These are phyloP conservation scores for Irena cyanogastra DNA, from an alignment of 2,113 vertebrate species.

Conservation along the genomic window DNA sequence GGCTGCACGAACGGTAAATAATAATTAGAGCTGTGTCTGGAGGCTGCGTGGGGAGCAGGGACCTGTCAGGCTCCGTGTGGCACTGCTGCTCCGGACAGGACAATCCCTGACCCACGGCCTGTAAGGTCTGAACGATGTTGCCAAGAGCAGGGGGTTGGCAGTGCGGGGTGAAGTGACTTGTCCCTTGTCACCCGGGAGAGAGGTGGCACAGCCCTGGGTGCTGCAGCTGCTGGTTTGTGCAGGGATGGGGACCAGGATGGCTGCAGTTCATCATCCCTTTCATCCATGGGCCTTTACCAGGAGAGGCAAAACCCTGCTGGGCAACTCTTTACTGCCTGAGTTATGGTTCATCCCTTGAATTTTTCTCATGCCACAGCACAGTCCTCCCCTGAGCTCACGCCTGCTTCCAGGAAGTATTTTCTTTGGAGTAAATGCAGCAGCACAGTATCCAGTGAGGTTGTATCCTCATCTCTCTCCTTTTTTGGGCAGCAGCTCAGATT, in stretches of 20 bases:
- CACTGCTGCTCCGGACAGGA: not conserved
- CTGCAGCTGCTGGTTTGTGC: fast-evolving
- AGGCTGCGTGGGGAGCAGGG: not conserved
- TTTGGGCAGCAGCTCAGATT: not conserved
- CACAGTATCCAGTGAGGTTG: not conserved
- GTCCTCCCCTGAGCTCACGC: not conserved
- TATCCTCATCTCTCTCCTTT: not conserved
- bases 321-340: not conserved
- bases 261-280: not conserved
- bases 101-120: not conserved
- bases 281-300: not conserved
- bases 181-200: not conserved
- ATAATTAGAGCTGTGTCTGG: not conserved
- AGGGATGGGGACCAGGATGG: not conserved
- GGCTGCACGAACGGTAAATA: not conserved
- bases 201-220: not conserved
- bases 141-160: not conserved
- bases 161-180: not conserved
- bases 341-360: not conserved
- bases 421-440: not conserved
- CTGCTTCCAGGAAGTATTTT: not conserved
- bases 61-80: not conserved
- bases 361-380: not conserved
- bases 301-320: not conserved
- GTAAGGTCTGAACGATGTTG: not conserved